phyloP scores from a whole-genome alignment of 2,797 vertebrate genomes.

The Hoplostethus atlanticus region DNA sequence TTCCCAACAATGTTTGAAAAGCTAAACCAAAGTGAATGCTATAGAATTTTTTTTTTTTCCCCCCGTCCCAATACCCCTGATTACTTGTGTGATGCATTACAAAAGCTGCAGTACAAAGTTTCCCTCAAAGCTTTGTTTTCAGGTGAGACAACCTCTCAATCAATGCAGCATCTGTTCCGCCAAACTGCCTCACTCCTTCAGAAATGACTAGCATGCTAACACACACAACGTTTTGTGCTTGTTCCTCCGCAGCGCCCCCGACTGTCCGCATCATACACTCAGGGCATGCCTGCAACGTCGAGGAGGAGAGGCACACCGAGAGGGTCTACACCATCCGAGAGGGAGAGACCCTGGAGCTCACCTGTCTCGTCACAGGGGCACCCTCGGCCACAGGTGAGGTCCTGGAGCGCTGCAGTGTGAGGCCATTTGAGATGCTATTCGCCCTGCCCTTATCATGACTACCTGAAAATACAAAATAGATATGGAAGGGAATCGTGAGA shows the following conservation, averaged over 20 bases:
- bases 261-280: slow-evolving; percentile 96
- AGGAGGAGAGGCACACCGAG: slow-evolving; percentile 97
- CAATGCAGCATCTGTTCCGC: slow-evolving; percentile 55
- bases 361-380: slow-evolving; percentile 96
- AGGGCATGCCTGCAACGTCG: slow-evolving; percentile 96
- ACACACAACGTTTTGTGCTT: not conserved
- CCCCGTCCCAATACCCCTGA: slow-evolving; percentile 8
- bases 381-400: slow-evolving; percentile 95
- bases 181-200: slow-evolving; percentile 48
- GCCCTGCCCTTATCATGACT: not conserved
- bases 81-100: not conserved
- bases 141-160: slow-evolving; percentile 56
- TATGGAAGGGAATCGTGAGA: slow-evolving; percentile 4
- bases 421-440: not conserved
- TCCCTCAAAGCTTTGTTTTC: slow-evolving; percentile 30
- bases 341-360: slow-evolving; percentile 96
- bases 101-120: slow-evolving; percentile 12
- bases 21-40: slow-evolving; percentile 24
- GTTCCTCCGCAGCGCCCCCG: slow-evolving; percentile 88
- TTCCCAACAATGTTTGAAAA: not conserved
- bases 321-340: slow-evolving; percentile 97
- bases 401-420: not conserved
- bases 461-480: not conserved
- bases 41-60: slow-evolving; percentile 27
- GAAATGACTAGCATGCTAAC: slow-evolving; percentile 56